Evolutionary conservation across 1,140 invertebrate genomes (phyloP).

Genomic region (Rhopalosiphum padi): DNA sequence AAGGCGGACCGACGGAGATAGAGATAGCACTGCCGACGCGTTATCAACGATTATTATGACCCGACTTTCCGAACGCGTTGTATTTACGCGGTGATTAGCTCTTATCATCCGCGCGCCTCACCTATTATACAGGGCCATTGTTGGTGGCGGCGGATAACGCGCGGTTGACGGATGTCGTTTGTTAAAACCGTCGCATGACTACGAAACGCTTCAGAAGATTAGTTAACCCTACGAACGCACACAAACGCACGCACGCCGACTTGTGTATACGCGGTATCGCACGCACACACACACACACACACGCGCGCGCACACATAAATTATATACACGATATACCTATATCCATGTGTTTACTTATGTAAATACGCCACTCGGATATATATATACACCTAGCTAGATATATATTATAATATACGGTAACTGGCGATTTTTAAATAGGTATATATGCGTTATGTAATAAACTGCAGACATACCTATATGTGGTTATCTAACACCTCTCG

Average conservation of each 20-base stretch:
- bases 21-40: not conserved
- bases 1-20: not conserved
- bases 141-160: constrained; percentile 48
- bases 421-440: not conserved
- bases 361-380: not conserved
- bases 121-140: constrained; percentile 30
- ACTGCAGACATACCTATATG: no score
- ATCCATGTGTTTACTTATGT: not conserved
- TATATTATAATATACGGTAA: not conserved
- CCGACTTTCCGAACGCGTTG: constrained; percentile 48
- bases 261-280: not conserved
- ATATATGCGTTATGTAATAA: no score
- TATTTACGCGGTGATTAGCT: constrained; percentile 56
- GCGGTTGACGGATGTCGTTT: constrained; percentile 52
- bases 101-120: constrained; percentile 49
- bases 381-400: not conserved
- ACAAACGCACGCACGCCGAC: not conserved
- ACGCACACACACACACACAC: not conserved
- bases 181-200: constrained; percentile 51
- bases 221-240: constrained; percentile 34
- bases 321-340: not conserved
- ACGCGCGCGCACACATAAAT: not conserved
- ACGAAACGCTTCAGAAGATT: constrained; percentile 50
- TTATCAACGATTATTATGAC: constrained; percentile 45
- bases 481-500: no score